These are phyloP conservation scores for Odocoileus virginianus DNA, from an alignment of 2,113 vertebrate species.

Conservation along the genomic window DNA sequence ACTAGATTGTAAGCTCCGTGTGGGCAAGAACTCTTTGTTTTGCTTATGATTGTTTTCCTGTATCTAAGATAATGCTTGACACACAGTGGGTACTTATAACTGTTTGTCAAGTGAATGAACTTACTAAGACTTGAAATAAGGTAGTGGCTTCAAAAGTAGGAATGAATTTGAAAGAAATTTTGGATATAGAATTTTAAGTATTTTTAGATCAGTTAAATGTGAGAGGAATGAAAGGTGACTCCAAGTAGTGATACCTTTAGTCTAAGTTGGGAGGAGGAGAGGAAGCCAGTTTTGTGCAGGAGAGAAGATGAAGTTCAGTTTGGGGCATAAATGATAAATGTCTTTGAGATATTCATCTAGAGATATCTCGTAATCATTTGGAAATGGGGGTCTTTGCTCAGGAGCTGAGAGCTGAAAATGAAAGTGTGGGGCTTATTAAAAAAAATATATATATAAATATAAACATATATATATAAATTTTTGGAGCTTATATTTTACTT, in stretches of 20 bases:
- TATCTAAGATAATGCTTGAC: conserved; percentile 11
- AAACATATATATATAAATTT: background rate
- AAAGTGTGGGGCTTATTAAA: background rate
- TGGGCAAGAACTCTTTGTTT: background rate
- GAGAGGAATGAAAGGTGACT: conserved; percentile 12
- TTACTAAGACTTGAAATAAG: background rate
- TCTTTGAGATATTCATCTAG: background rate
- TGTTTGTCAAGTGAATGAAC: conserved; percentile 5
- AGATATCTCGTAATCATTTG: background rate
- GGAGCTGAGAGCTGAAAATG: background rate
- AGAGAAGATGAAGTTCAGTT: conserved; percentile 24
- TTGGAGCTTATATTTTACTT: background rate
- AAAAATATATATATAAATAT: background rate
- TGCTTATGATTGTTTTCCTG: background rate
- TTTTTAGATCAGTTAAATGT: background rate
- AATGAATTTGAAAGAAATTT: conserved; percentile 9
- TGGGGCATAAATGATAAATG: background rate
- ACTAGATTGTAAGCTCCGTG: background rate
- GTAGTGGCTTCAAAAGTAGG: background rate
- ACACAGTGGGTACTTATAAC: background rate
- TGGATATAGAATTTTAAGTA: background rate
- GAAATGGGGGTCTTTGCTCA: background rate
- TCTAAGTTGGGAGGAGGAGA: background rate
- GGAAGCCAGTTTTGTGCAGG: background rate
- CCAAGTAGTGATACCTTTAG: background rate